Base-by-base conservation (phyloP, 2,888 invertebrate genomes). In the Andrena dorsata region DNA sequence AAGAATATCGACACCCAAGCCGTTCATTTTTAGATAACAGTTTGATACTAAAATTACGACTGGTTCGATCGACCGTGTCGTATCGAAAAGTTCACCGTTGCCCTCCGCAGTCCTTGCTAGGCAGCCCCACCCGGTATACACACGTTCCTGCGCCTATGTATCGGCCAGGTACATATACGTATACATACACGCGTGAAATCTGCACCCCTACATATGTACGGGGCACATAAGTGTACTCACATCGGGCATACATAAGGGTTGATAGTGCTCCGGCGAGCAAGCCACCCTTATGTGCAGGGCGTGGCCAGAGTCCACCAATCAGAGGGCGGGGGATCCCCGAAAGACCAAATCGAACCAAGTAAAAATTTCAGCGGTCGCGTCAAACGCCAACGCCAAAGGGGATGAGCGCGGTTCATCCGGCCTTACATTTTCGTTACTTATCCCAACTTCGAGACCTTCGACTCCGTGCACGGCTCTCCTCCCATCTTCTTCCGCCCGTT, bases 251-350 rank as follows among this genome's bases (percentile, higher is more conserved):
- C 88, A 91, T 90, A 91, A 92, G 92, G 91, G 92, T 89, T 92
- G 88, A 91, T 91, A 89, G 92, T 90, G 89, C 90, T 90, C 88
- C 85, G 84, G 89, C 90, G 88, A 89, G 89, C 90, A 88, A 89
- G 89, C 89, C 89, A 91, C 90, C 91, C 91, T 92, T 91, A 90
- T 89, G 80, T 92, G 90, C 87, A 92, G 93, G 93, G 93, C 93
- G 93, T 93, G 93, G 93, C 90, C 91, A 91, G 76, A 87, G 90
- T 90, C 90, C 89, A 88, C 93, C 93, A 93, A 93, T 93, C 90
- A 85, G 89, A 88, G 85, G 84, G 80, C 87, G 87, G 86, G 87
- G 84, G 91, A 88, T 90, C 86, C 89, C 87, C 89, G 87, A 90
- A 91, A 91, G 90, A 88, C 90, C 90, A 92, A 92, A 92, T 92